These are phyloP conservation scores for Calosoma granatense DNA, from an alignment of 1,140 invertebrate species.

Conservation along the genomic window DNA sequence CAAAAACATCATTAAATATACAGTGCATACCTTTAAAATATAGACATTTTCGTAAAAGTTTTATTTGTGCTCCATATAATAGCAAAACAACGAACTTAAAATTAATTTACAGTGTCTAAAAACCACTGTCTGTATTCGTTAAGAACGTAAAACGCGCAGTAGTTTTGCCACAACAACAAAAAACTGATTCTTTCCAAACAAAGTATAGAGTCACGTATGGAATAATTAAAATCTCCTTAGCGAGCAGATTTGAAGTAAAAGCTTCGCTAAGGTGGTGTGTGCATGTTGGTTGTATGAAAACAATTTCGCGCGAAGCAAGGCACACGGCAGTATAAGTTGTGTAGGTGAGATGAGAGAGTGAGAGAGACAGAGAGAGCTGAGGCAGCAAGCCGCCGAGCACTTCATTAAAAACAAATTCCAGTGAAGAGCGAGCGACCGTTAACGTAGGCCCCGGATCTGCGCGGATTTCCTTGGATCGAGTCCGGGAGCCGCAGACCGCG, in stretches of 20 bases:
- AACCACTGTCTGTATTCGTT: too few relatives aligned
- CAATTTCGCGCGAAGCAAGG: not conserved
- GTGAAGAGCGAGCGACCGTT: slow-evolving; percentile 3
- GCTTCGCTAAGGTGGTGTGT: too few relatives aligned
- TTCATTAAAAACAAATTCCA: slow-evolving; percentile 6
- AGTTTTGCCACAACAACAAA: not conserved
- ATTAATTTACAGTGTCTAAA: too few relatives aligned
- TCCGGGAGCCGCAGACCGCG: not conserved
- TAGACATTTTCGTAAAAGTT: too few relatives aligned
- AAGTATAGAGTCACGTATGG: not conserved
- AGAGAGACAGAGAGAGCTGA: not conserved
- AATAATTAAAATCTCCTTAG: not conserved
- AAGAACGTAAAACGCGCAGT: too few relatives aligned
- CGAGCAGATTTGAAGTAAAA: not conserved
- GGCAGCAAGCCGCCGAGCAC: not conserved
- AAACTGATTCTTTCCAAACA: not conserved
- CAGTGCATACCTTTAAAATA: too few relatives aligned
- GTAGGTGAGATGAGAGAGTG: not conserved
- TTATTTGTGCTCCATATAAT: too few relatives aligned
- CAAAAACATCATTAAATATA: too few relatives aligned
- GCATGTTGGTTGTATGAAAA: not conserved
- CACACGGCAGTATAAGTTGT: not conserved
- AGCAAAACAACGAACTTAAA: too few relatives aligned
- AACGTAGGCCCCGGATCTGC: slow-evolving; percentile 1
- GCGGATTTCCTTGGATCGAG: slow-evolving; percentile 7